A percentile compares a stretch with the other conserved stretches of the same genome.
phyloP scores from a whole-genome alignment of 2,113 vertebrate species.

The Danionella cerebrum region DNA sequence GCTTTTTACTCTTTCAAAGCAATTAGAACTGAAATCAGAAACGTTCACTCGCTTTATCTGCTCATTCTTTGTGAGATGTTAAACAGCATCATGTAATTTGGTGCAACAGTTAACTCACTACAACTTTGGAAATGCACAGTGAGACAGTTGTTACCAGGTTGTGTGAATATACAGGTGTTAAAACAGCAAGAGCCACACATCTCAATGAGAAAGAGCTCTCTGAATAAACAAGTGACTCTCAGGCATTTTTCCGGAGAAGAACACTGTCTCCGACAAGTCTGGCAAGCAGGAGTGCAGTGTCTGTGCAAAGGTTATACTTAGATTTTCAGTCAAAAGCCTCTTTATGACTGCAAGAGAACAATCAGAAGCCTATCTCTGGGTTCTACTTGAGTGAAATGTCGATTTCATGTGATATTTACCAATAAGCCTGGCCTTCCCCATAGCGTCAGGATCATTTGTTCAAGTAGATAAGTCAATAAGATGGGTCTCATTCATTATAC shows the following conservation, averaged over 20 bases:
- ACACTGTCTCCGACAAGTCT: conserved; percentile 36
- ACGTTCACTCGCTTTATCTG: neutral
- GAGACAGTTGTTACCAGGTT: conserved; percentile 13
- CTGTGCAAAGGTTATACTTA: conserved; percentile 27
- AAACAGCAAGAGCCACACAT: conserved; percentile 34
- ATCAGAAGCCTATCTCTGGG: conserved; percentile 8
- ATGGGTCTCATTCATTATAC: neutral
- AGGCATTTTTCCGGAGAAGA: conserved; percentile 5
- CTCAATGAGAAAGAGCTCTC: neutral
- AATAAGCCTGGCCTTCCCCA: conserved; percentile 43
- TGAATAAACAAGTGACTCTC: conserved; percentile 26
- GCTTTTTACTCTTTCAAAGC: too few species aligned
- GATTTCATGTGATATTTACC: conserved; percentile 44
- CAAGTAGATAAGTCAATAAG: neutral
- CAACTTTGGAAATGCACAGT: neutral
- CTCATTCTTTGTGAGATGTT: neutral
- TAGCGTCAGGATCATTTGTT: neutral
- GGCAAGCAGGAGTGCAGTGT: conserved; percentile 1
- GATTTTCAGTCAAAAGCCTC: neutral
- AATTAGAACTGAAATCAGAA: too few species aligned
- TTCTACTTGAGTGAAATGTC: conserved; percentile 35
- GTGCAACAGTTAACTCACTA: neutral
- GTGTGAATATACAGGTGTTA: conserved; percentile 36
- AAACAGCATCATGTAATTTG: neutral
- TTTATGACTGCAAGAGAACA: neutral